Conservation (phyloP, 2,888 invertebrate genomes). For the Resseliella maxima region DNA sequence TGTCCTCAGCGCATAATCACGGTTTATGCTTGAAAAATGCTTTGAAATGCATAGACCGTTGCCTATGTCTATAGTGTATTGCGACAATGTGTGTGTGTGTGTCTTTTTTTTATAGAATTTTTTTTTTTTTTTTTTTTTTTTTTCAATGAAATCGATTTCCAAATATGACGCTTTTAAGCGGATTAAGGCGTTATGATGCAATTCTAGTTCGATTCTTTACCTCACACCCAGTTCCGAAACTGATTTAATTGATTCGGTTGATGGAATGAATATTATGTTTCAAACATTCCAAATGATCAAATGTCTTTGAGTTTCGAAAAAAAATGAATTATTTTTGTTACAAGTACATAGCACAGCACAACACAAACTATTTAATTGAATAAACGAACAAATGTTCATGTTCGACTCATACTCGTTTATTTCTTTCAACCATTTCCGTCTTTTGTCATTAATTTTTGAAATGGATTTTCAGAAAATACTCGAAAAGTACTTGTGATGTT, state of each 20-base stretch:
- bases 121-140: neutral
- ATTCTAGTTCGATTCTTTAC: neutral
- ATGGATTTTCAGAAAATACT: neutral
- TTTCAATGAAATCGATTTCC: neutral
- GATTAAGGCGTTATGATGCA: neutral
- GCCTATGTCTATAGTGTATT: neutral
- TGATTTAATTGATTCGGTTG: slow-evolving; percentile 1
- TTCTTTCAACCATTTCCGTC: neutral
- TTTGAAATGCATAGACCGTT: neutral
- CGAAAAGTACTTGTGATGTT: neutral
- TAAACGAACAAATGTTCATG: neutral
- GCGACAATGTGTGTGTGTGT: too few relatives aligned
- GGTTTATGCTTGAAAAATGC: neutral
- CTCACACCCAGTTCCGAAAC: neutral
- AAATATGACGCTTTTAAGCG: slow-evolving; percentile 6
- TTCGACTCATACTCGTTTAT: neutral
- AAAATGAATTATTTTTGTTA: neutral
- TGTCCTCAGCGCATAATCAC: slow-evolving; percentile 24
- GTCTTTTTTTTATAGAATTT: neutral
- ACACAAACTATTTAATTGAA: slow-evolving; percentile 47
- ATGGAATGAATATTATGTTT: neutral
- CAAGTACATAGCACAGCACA: neutral
- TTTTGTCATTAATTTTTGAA: neutral
- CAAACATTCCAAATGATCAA: neutral
- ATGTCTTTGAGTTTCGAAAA: neutral